A percentile compares a stretch with the other conserved stretches of the same genome.
phyloP scores from a whole-genome alignment of 2,888 invertebrate species.

The Eristalis pertinax region DNA sequence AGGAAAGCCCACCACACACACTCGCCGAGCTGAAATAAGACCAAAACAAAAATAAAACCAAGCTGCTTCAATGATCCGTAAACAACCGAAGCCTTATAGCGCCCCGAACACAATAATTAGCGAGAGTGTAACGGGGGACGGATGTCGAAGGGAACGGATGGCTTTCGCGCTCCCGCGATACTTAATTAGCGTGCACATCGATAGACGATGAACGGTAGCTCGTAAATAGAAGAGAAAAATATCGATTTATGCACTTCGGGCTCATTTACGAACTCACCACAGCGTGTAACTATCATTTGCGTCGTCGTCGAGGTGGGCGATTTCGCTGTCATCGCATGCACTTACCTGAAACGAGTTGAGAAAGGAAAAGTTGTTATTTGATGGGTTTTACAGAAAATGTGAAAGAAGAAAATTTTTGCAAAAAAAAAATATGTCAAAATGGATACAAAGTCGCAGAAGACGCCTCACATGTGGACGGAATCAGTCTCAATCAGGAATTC shows the following conservation, averaged over 20 bases:
- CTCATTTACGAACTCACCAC: slow-evolving; percentile 30
- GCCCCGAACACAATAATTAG: slow-evolving; percentile 56
- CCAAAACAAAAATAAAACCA: slow-evolving; percentile 56
- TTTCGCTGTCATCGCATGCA: neutral
- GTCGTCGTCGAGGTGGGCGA: neutral
- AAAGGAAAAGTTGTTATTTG: slow-evolving; percentile 32
- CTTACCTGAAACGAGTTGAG: slow-evolving; percentile 55
- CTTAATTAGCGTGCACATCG: slow-evolving; percentile 30
- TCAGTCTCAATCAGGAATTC: too few relatives aligned
- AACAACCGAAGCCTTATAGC: slow-evolving; percentile 66
- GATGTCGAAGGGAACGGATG: slow-evolving; percentile 35
- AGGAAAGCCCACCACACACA: neutral
- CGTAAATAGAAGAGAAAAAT: slow-evolving; percentile 21
- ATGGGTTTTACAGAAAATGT: neutral
- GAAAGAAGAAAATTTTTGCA: neutral
- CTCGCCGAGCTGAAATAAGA: neutral
- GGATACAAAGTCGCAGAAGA: too few relatives aligned
- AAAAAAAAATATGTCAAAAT: neutral
- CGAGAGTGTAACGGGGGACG: slow-evolving; percentile 35
- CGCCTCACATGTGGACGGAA: too few relatives aligned
- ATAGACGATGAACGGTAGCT: neutral
- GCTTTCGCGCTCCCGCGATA: slow-evolving; percentile 12
- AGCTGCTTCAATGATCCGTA: slow-evolving; percentile 67
- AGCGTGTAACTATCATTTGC: slow-evolving; percentile 20
- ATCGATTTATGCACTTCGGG: slow-evolving; percentile 63